These are phyloP conservation scores for Machaerirhynchus nigripectus DNA, from an alignment of 2,113 vertebrate genomes.

Conservation along the genomic window DNA sequence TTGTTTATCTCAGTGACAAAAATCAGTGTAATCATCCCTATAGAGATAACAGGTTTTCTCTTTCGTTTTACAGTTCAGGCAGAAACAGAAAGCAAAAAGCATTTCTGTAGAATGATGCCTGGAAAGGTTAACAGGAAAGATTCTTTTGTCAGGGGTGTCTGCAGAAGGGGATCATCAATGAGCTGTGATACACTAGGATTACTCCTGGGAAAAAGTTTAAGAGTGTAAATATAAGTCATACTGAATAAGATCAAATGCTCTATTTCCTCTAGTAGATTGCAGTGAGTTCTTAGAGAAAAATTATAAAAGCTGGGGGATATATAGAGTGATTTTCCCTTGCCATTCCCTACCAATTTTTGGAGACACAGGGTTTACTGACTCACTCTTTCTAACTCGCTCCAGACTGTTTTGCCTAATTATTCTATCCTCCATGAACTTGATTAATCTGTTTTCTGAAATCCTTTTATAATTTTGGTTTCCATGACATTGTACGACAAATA, in stretches of 20 bases:
- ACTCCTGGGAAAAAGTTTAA: not conserved
- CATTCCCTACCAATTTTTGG: not conserved
- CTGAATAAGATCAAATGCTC: not conserved
- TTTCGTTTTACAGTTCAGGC: not conserved
- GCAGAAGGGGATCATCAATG: not conserved
- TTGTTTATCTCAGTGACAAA: not conserved
- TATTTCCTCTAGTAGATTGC: not conserved
- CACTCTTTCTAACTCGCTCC: not conserved
- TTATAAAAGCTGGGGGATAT: rapidly evolving
- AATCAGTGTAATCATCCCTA: not conserved
- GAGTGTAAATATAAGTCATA: not conserved
- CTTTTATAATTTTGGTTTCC: not conserved
- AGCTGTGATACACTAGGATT: not conserved
- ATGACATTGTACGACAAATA: not conserved
- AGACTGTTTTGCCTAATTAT: not conserved
- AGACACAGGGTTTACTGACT: not conserved
- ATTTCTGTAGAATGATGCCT: not conserved
- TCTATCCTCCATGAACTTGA: not conserved
- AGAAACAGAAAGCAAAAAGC: not conserved
- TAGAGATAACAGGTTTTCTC: not conserved
- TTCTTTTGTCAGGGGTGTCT: not conserved
- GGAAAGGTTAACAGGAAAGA: not conserved
- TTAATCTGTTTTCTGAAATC: not conserved
- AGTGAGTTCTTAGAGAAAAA: not conserved
- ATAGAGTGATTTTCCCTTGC: not conserved